Conservation (phyloP, 2,113 vertebrate genomes). For the Saccopteryx leptura region DNA sequence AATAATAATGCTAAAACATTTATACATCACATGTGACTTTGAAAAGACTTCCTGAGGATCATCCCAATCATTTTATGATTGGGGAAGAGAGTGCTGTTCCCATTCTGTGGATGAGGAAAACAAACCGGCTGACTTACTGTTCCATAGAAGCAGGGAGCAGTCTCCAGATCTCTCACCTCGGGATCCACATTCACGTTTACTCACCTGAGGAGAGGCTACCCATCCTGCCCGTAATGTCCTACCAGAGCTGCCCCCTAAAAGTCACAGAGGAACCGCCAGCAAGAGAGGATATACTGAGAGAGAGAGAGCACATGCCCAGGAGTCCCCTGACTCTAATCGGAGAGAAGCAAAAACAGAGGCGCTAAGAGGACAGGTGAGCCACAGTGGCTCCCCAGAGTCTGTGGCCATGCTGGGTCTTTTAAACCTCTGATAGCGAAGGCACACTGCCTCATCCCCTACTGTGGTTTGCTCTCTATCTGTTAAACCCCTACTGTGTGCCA, state of each 20-base stretch:
- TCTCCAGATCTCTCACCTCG: background rate
- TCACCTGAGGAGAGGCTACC: background rate
- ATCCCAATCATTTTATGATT: background rate
- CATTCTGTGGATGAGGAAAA: background rate
- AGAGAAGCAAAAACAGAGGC: background rate
- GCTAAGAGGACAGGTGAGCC: background rate
- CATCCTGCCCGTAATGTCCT: background rate
- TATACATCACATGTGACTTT: background rate
- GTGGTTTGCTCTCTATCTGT: background rate
- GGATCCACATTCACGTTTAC: background rate
- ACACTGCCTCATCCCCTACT: rapidly evolving
- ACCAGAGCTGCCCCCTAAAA: background rate
- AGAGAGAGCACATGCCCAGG: background rate
- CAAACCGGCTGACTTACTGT: background rate
- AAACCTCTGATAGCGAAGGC: background rate
- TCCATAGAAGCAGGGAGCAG: background rate
- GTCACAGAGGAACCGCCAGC: background rate
- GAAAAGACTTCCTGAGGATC: background rate
- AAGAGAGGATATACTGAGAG: background rate
- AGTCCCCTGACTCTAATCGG: background rate
- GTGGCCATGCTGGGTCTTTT: background rate
- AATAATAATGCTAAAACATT: background rate
- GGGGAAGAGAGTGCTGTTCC: too few species aligned
- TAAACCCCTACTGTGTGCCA: background rate
- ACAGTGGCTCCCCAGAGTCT: background rate